Base-by-base conservation (phyloP, 2,113 vertebrate genomes). In the Herpailurus yagouaroundi region DNA sequence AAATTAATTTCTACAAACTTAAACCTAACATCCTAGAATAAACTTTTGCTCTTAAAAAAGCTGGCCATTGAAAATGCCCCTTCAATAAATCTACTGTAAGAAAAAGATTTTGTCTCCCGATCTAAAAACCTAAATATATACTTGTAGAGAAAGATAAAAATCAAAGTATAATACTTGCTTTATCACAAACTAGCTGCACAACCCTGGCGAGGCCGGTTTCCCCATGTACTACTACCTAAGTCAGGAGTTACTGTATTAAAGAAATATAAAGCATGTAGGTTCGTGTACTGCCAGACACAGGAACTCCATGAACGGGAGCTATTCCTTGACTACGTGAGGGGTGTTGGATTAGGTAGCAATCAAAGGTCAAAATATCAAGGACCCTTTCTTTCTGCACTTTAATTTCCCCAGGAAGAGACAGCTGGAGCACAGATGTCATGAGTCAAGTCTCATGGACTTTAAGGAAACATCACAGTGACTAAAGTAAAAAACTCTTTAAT, bases 1-100 rank as follows among this genome's bases (percentile, higher is more conserved):
- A 97, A 81, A 57, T 71, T 81, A 84, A 66, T 52, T 69, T 96
- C 76, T 33, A 81, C 71, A 94, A 92, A 85, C 55, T 55, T 80
- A 85, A 82, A 89, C 57, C 18, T 66, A 52, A 66, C 31, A 74
- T 57, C 68, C 45, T 85, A 93, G 55, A 79, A 89, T 48, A 85
- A 57, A 15, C 3, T 74, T 96, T 31, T 80, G 48, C 41, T 85
- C 77, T 89, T 81, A 63, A 9, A 60, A 60, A 60, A 90, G 25
- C 15, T 82, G 84, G 10, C 69, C 77, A 79, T 48, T 77, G 4
- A 82, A 57, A 90, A 74, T 19, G 77, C 18, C 29, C 7, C 83
- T 64, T 92, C 27, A 31, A 27, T 57, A 89, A 81, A 18, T 73
- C 48, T 89, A 91, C 83, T 13, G 2, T 76, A 83, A 87, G 66